These are phyloP conservation scores for Phylloscopus collybita DNA, from an alignment of 2,797 vertebrate species.

Conservation along the genomic window DNA sequence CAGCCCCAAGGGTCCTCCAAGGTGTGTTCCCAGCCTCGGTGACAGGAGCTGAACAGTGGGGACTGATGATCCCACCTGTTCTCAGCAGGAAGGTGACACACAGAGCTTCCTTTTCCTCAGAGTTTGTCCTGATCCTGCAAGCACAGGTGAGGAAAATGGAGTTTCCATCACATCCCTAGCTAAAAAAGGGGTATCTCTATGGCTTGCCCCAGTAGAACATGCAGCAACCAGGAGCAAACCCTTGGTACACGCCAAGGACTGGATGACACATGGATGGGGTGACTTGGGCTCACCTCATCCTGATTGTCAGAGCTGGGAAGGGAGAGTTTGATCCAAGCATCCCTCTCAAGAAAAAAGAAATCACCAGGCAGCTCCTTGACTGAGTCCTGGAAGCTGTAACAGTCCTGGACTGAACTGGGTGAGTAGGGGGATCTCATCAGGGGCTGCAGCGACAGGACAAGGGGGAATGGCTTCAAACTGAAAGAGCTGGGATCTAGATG, in stretches of 20 bases:
- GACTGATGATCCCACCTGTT: background rate
- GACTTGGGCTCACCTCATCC: background rate
- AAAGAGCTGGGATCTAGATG: background rate
- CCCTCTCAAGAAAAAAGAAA: background rate
- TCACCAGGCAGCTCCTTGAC: background rate
- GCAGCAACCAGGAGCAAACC: background rate
- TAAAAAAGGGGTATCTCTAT: background rate
- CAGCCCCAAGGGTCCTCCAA: background rate
- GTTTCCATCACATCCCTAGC: background rate
- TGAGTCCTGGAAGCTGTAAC: background rate
- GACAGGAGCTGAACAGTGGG: background rate
- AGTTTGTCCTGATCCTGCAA: background rate
- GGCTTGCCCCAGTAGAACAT: background rate
- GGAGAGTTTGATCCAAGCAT: background rate
- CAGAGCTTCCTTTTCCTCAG: background rate
- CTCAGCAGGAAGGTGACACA: background rate
- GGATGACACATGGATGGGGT: accelerated
- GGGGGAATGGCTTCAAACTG: background rate
- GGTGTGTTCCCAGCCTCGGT: background rate
- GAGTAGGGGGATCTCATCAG: background rate
- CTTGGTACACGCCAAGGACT: background rate
- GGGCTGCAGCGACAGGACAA: background rate
- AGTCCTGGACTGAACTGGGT: background rate
- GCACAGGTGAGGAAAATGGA: background rate
- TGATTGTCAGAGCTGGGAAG: background rate